These are phyloP conservation scores for Heliconius himera DNA, from an alignment of 1,140 invertebrate genomes.

Conservation along the genomic window DNA sequence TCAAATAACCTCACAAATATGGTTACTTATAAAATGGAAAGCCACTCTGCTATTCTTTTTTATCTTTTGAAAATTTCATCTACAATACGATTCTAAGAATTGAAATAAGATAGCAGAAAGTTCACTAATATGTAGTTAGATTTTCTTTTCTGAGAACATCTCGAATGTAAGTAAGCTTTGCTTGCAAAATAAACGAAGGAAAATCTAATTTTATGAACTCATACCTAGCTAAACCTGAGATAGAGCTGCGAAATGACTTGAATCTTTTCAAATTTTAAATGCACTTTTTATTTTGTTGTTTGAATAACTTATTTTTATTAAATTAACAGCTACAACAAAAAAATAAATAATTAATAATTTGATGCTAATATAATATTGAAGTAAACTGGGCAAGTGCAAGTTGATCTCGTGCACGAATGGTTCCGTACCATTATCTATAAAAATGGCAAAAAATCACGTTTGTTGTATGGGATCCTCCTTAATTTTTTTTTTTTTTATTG, in stretches of 20 bases:
- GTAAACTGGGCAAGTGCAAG: too few species aligned
- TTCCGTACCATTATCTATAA: too few species aligned
- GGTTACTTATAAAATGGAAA: background rate
- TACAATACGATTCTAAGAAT: background rate
- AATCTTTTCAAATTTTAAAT: too few species aligned
- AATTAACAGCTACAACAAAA: too few species aligned
- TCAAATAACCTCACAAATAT: background rate
- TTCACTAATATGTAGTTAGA: constrained; percentile 6
- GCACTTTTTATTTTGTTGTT: too few species aligned
- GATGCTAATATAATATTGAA: too few species aligned
- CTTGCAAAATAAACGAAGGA: constrained; percentile 29
- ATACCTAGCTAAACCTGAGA: constrained; percentile 20
- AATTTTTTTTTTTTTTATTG: too few species aligned
- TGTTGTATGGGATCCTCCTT: too few species aligned
- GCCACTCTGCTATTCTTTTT: background rate
- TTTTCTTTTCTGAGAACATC: constrained; percentile 16
- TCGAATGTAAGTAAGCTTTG: constrained; percentile 24
- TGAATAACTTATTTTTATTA: too few species aligned
- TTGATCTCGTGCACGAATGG: too few species aligned
- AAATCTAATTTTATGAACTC: constrained; percentile 33
- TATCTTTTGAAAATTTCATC: background rate
- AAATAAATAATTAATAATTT: too few species aligned
- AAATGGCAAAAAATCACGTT: too few species aligned
- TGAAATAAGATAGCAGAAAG: constrained; percentile 9
- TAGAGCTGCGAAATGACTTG: background rate